phyloP scores from a whole-genome alignment of 2,797 vertebrate species.

The Falco naumanni region DNA sequence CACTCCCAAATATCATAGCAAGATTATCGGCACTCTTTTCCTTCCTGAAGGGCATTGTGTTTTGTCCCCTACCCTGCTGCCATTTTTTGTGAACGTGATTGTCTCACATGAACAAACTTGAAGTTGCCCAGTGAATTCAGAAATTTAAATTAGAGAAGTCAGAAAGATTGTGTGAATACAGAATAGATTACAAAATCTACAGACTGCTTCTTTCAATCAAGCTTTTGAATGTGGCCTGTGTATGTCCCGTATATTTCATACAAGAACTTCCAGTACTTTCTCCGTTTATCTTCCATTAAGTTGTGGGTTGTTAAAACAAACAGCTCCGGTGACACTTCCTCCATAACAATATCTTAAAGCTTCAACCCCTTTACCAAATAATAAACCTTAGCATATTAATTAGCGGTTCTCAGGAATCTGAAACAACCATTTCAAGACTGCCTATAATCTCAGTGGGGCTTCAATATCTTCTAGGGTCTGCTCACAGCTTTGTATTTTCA shows the following conservation, averaged over 20 bases:
- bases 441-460: conserved; percentile 23
- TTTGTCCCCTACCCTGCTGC: background rate
- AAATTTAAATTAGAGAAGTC: background rate
- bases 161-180: background rate
- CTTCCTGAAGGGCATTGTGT: background rate
- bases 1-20: background rate
- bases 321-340: background rate
- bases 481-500: conserved; percentile 26
- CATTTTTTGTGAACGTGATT: background rate
- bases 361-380: conserved; percentile 2
- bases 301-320: background rate
- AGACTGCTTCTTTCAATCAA: background rate
- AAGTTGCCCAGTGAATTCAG: background rate
- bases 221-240: background rate
- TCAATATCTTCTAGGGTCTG: conserved; percentile 4
- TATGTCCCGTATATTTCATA: background rate
- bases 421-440: background rate
- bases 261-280: background rate
- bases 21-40: background rate
- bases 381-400: conserved; percentile 8
- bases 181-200: background rate
- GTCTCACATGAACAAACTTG: background rate
- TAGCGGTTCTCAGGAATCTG: background rate
- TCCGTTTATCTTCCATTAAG: background rate
- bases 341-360: background rate